Conservation (phyloP, 2,113 vertebrate genomes). For the Pontoporia blainvillei region DNA sequence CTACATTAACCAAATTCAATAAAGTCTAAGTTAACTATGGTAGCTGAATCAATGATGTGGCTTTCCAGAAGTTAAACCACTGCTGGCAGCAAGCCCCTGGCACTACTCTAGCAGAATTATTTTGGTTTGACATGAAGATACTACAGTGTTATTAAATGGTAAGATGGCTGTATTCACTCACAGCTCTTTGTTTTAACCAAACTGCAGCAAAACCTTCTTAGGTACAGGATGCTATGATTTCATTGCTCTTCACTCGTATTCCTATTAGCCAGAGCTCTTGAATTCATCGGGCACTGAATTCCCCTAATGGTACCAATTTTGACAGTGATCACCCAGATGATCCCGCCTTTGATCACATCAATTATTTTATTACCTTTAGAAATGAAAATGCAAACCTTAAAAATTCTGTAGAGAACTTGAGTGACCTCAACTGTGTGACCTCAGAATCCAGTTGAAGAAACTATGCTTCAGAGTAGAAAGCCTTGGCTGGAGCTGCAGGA, state of each 20-base stretch:
- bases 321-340: background rate
- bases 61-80: background rate
- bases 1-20: background rate
- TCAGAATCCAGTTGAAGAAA: background rate
- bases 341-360: background rate
- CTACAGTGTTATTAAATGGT: background rate
- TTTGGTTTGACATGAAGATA: background rate
- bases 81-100: accelerated
- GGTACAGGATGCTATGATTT: background rate
- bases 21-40: background rate
- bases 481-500: background rate
- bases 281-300: background rate
- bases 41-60: background rate
- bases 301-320: background rate
- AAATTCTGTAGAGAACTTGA: background rate
- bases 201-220: background rate
- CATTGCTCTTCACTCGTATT: background rate
- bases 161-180: background rate
- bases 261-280: background rate
- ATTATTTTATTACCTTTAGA: background rate
- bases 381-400: background rate
- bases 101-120: background rate
- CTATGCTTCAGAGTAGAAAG: background rate
- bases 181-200: background rate
- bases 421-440: background rate